Evolutionary conservation across 2,888 invertebrate species (phyloP).

Genomic region (Molanna angustata): DNA sequence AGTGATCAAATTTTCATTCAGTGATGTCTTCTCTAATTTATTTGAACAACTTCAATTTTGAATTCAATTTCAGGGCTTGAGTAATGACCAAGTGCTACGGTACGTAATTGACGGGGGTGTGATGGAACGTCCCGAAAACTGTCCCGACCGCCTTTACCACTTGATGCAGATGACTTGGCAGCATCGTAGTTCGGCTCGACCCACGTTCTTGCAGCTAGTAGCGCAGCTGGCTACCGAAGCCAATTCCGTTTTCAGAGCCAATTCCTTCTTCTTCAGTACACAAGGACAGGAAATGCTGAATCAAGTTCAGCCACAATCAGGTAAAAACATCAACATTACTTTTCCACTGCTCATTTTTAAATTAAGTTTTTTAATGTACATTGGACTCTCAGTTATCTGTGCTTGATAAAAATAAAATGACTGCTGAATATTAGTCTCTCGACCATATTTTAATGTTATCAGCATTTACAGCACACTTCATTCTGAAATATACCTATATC

Average conservation of each 20-base stretch:
- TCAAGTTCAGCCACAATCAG: conserved; percentile 44
- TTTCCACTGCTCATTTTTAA: too few species aligned
- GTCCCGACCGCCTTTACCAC: conserved; percentile 86
- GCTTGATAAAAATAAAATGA: too few species aligned
- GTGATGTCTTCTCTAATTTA: too few species aligned
- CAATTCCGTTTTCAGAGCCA: conserved; percentile 55
- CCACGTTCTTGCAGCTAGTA: conserved; percentile 81
- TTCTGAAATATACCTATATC: too few species aligned
- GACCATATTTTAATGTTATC: too few species aligned
- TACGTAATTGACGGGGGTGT: conserved; percentile 89
- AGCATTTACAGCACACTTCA: too few species aligned
- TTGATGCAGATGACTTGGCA: conserved; percentile 94
- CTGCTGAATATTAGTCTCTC: too few species aligned
- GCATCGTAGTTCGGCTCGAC: conserved; percentile 74
- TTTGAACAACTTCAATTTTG: too few species aligned
- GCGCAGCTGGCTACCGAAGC: conserved; percentile 68
- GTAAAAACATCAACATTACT: too few species aligned
- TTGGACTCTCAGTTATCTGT: too few species aligned
- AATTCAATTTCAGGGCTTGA: conserved; percentile 64
- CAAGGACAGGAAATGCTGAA: conserved; percentile 54
- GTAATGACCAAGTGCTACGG: conserved; percentile 89
- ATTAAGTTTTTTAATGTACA: too few species aligned
- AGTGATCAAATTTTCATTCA: too few species aligned
- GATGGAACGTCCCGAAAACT: conserved; percentile 94
- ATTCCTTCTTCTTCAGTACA: conserved; percentile 63